Evolutionary conservation across 2,888 invertebrate species (phyloP).

Genomic region (Dynastes grantii): DNA sequence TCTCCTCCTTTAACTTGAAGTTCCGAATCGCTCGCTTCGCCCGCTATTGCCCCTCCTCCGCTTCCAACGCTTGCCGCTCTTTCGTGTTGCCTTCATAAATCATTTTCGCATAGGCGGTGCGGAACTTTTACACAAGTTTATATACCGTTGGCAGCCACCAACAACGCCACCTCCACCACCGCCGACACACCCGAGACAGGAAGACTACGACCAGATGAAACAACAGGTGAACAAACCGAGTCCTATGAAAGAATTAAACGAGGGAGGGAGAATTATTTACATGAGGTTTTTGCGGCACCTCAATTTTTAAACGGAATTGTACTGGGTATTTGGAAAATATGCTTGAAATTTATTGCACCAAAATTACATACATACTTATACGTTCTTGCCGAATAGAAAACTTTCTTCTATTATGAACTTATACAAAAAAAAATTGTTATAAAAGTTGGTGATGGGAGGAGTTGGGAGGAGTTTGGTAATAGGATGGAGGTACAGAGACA

Average conservation of each 20-base stretch:
- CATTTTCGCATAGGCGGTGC: constrained; percentile 48
- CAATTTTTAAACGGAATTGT: background rate
- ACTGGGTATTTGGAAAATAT: background rate
- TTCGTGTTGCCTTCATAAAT: constrained; percentile 45
- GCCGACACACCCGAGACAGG: background rate
- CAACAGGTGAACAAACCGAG: constrained; percentile 29
- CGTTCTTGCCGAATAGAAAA: too few species aligned
- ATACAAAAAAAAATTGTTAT: too few species aligned
- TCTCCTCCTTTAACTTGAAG: constrained; percentile 54
- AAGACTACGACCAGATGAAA: constrained; percentile 20
- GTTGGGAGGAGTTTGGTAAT: too few species aligned
- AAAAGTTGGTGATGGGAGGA: too few species aligned
- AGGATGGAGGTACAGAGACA: too few species aligned
- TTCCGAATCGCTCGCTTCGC: constrained; percentile 48
- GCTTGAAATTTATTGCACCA: too few species aligned
- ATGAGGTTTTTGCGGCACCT: background rate
- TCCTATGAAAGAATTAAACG: constrained; percentile 8
- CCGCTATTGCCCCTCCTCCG: background rate
- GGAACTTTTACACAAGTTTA: constrained; percentile 43
- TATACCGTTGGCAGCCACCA: constrained; percentile 1
- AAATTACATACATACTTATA: too few species aligned
- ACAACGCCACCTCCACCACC: background rate
- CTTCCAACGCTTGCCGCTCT: background rate
- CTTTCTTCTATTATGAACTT: too few species aligned
- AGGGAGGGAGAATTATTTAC: background rate